These are phyloP conservation scores for Nasonovia ribisnigri DNA, from an alignment of 2,888 invertebrate genomes.

Conservation along the genomic window DNA sequence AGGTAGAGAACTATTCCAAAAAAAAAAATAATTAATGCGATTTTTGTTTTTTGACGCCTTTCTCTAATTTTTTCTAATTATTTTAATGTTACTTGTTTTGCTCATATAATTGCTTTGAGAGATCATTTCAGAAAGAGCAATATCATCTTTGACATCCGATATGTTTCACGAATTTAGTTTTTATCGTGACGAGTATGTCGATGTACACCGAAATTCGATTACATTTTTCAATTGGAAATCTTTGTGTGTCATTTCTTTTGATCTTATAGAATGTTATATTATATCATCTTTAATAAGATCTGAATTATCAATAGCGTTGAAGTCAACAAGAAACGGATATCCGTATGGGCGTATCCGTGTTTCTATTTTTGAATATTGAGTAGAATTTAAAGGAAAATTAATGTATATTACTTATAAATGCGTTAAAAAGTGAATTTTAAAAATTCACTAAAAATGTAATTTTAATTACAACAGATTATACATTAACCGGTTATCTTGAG, in stretches of 20 bases:
- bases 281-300: not conserved
- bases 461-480: not conserved
- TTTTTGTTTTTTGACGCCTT: not conserved
- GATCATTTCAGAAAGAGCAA: not conserved
- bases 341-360: not conserved
- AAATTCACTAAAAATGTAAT: too few species aligned
- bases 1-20: not conserved
- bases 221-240: not conserved
- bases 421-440: too few species aligned
- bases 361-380: not conserved
- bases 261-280: not conserved
- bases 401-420: not conserved
- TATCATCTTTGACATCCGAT: not conserved
- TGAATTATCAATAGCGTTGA: not conserved
- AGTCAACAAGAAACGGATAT: not conserved
- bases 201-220: not conserved
- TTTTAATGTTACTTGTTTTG: not conserved
- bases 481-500: not conserved
- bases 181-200: not conserved
- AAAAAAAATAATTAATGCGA: not conserved
- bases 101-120: not conserved
- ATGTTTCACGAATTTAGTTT: not conserved
- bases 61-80: not conserved
- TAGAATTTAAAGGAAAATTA: not conserved
- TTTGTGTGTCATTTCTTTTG: not conserved